Percentiles rank a stretch among this genome's conserved stretches.
These are phyloP conservation scores for Pogonophryne albipinna DNA, from an alignment of 2,797 vertebrate genomes.

Conservation along the genomic window DNA sequence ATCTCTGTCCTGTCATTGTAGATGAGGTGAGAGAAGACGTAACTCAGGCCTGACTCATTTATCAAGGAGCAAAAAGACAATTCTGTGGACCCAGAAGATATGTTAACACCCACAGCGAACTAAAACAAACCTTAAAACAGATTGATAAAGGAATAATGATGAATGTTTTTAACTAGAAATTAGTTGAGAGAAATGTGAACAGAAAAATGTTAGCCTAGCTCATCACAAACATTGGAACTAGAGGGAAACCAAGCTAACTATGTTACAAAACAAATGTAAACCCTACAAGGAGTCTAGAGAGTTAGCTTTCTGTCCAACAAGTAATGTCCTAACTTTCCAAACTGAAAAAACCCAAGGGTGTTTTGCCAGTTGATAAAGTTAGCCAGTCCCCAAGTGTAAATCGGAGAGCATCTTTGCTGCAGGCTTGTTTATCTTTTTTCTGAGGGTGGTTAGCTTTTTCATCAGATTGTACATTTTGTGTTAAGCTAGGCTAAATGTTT, in stretches of 20 bases:
- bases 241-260: background rate
- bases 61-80: slow-evolving; percentile 63
- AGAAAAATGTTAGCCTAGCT: background rate
- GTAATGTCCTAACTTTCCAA: background rate
- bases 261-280: background rate
- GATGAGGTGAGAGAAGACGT: slow-evolving; percentile 73
- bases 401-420: background rate
- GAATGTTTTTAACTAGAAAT: background rate
- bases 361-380: background rate
- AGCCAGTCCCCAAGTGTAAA: background rate
- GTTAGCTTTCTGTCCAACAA: background rate
- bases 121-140: background rate
- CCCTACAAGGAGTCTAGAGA: background rate
- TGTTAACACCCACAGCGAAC: slow-evolving; percentile 1
- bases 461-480: background rate
- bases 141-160: background rate
- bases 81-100: slow-evolving; percentile 18
- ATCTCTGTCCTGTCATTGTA: slow-evolving; percentile 61
- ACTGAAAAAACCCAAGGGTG: background rate
- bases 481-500: background rate
- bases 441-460: background rate
- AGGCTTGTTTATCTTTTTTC: background rate
- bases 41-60: slow-evolving; percentile 64
- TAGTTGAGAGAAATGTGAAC: background rate
- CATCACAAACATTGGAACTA: background rate